phyloP scores from a whole-genome alignment of 2,888 invertebrate species.

The Brachyopa scutellaris region DNA sequence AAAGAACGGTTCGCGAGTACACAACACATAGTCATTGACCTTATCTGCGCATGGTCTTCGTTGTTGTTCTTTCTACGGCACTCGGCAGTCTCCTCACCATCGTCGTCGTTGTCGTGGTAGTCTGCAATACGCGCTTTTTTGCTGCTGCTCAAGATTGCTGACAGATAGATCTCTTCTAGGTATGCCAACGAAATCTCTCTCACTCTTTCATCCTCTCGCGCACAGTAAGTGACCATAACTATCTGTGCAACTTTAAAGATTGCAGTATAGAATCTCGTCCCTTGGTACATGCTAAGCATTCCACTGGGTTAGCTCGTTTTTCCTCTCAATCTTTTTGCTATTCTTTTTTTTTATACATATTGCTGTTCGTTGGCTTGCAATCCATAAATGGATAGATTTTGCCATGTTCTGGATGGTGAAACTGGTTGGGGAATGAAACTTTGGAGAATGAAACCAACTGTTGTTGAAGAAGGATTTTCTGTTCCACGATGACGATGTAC shows the following conservation, averaged over 20 bases:
- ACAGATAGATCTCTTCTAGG: constrained; percentile 53
- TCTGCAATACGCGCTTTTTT: constrained; percentile 46
- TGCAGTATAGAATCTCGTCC: constrained; percentile 42
- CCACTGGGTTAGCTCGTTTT: constrained; percentile 6
- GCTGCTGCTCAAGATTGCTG: constrained; percentile 40
- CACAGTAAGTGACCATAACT: constrained; percentile 50
- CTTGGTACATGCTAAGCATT: constrained; percentile 34
- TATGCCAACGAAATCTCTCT: constrained; percentile 22
- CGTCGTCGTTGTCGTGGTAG: constrained; percentile 5
- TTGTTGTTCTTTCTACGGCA: constrained; percentile 9
- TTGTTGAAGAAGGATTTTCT: neutral
- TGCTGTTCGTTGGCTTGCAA: constrained; percentile 16
- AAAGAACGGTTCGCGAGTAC: constrained; percentile 47
- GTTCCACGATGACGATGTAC: constrained; percentile 3
- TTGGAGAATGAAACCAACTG: constrained; percentile 19
- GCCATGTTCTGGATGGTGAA: constrained; percentile 34
- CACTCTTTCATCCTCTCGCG: constrained; percentile 21
- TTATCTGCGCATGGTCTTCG: constrained; percentile 44
- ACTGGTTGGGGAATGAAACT: constrained; percentile 43
- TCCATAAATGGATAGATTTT: constrained; percentile 51
- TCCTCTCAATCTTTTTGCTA: constrained; percentile 1
- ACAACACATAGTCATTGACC: constrained; percentile 65
- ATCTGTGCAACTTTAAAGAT: constrained; percentile 31
- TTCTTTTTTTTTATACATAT: neutral
- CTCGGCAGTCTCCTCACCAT: constrained; percentile 12